A percentile compares a stretch with the other conserved stretches of the same genome.
Evolutionary conservation across 2,797 vertebrate species (phyloP).

Genomic region (Hydrophis major): DNA sequence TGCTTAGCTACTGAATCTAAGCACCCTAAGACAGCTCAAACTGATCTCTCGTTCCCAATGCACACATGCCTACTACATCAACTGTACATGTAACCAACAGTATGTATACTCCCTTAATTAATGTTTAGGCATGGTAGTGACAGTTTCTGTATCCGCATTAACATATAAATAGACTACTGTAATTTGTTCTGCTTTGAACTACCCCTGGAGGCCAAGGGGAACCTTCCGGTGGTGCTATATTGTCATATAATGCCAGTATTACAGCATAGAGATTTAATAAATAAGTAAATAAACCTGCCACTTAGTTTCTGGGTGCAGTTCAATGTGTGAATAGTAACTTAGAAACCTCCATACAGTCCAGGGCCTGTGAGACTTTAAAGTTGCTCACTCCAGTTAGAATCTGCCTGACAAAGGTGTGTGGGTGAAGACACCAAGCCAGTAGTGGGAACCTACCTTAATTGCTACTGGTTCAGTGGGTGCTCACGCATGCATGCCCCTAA

Average conservation of each 20-base stretch:
- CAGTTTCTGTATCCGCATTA: neutral
- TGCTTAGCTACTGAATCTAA: neutral
- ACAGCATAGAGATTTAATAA: neutral
- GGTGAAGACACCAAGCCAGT: neutral
- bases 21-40: neutral
- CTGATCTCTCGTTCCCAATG: no score
- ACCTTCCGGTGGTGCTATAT: neutral
- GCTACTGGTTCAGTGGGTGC: no score
- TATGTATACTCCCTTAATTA: neutral
- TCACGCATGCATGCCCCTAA: no score
- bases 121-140: neutral
- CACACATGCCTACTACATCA: neutral
- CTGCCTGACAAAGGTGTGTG: neutral
- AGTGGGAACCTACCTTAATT: no score
- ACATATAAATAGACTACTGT: neutral
- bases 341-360: neutral
- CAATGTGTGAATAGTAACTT: neutral
- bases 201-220: neutral
- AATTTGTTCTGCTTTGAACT: neutral
- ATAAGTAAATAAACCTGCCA: neutral
- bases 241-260: neutral
- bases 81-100: neutral
- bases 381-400: neutral
- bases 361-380: neutral
- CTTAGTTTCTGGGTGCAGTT: neutral